Base-by-base conservation (phyloP, 2,888 invertebrate genomes). In the Alentia gelatinosa region DNA sequence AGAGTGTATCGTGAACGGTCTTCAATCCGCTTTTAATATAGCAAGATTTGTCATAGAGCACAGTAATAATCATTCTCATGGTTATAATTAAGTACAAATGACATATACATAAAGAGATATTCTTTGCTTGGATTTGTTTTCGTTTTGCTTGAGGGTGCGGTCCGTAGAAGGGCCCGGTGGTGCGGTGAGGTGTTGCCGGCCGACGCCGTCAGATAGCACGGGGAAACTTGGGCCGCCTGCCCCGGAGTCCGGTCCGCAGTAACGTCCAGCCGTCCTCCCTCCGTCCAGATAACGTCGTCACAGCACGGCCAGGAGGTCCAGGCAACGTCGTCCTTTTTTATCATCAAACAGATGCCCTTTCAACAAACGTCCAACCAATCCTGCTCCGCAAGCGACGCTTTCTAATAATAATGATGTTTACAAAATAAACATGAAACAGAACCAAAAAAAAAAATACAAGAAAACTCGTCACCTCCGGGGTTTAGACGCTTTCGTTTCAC, bases 61-160 rank as follows among this genome's bases (percentile, higher is more conserved):
- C 9, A 56, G 19, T 56, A n/a, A 56, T 56, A 3, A 19, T 56
- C 23, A 56, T n/a, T 56, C 56, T n/a, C 56, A 56, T 56, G 19
- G 19, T 68, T 26, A 39, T 35, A 15, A 79, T 79, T 79, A 79
- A 79, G 79, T 79, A 79, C 79, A 79, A 79, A 79, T 79, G 79
- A 79, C 79, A 79, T 79, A 26, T 33, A 39, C 79, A 79, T 79
- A 39, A 4, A 79, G 35, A 79, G 79, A 79, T 79, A 79, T 79
- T 37, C 35, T 79, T 79, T 79, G 79, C 39, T 37, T 79, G 23
- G 37, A 74, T 74, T 15, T 74, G 74, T 74, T 19, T 74, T 79
- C 37, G 5, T 30, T 79, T 39, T 79, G 79, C 79, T 39, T 39
- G 79, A 79, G 35, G 79, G 39, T 68, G 68, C 15, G 68, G 68